Base-by-base conservation (phyloP, 1,140 invertebrate genomes). In the Drosophila nigrodunni region DNA sequence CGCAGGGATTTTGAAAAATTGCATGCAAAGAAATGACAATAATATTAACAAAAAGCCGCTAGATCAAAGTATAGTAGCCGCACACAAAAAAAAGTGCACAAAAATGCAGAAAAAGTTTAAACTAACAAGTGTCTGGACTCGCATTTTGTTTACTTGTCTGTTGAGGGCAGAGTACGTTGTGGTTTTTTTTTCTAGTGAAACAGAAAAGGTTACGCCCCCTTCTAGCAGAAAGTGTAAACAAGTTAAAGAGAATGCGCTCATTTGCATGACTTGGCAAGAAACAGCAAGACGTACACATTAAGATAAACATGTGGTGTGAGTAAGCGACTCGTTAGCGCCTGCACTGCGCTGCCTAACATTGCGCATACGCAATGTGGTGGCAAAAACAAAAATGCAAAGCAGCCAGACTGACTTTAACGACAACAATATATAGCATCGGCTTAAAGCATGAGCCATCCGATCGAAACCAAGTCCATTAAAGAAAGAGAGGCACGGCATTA, bases 201-300 rank as follows among this genome's bases (percentile, higher is more conserved):
- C 50, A 11, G 65, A 21, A 49, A 35, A 10, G 43, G 10, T 21
- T 57, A 37, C n/a, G 39, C 50, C 46, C 30, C 59, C 44, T 3
- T 34, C 58, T 43, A 25, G 41, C 21, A n/a, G 10, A 44, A 10
- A 39, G 13, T 15, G 72, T 58, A 62, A 74, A 70, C 58, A 70
- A 74, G 35, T 43, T 9, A 52, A 52, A 62, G 67, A 55, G 39
- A 82, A 82, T 87, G 52, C 72, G 72, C 79, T 76, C 61, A 88
- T 88, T 88, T 77, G 69, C 76, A 88, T 87, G 82, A 87, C 76
- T 88, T 78, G 72, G 69, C 82, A 82, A 57, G 67, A 87, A 78
- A 61, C 11, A 49, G 46, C 39, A 39, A 21, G 43, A 18, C 55
- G 54, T 54, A 68, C 50, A 66, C 67, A 65, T 77, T 82, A 47